phyloP scores from a whole-genome alignment of 2,888 invertebrate genomes.

The Xylota segnis region DNA sequence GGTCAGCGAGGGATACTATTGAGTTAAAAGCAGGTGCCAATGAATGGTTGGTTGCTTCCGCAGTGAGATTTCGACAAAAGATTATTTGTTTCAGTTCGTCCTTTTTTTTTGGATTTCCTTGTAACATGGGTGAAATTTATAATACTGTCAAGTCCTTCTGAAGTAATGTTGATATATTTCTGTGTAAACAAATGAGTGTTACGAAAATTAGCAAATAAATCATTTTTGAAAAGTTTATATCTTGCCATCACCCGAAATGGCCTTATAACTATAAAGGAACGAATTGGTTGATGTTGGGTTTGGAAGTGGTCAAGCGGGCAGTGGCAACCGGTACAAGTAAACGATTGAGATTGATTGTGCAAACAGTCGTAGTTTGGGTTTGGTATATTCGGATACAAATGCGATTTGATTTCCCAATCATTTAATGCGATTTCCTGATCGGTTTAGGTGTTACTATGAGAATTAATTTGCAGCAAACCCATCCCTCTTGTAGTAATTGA shows the following conservation, averaged over 20 bases:
- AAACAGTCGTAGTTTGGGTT: neutral
- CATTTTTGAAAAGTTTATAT: neutral
- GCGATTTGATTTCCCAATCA: too few relatives aligned
- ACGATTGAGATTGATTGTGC: neutral
- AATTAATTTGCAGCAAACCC: too few relatives aligned
- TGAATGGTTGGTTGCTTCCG: slow-evolving; percentile 32
- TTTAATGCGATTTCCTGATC: too few relatives aligned
- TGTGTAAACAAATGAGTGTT: neutral
- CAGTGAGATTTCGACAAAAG: neutral
- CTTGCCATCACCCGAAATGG: neutral
- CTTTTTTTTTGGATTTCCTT: neutral
- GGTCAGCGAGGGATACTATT: slow-evolving; percentile 17
- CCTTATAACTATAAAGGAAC: too few relatives aligned
- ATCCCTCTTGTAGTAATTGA: too few relatives aligned
- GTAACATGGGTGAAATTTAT: slow-evolving; percentile 7
- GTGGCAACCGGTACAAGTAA: neutral
- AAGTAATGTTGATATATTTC: neutral
- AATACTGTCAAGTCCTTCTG: slow-evolving; percentile 5
- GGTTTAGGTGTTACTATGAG: too few relatives aligned
- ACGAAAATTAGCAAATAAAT: neutral
- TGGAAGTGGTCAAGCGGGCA: neutral
- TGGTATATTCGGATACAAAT: neutral
- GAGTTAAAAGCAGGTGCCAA: slow-evolving; percentile 40
- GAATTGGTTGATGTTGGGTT: neutral
- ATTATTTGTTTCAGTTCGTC: slow-evolving; percentile 13